phyloP scores from a whole-genome alignment of 2,888 invertebrate species.

The Venusia cambrica region DNA sequence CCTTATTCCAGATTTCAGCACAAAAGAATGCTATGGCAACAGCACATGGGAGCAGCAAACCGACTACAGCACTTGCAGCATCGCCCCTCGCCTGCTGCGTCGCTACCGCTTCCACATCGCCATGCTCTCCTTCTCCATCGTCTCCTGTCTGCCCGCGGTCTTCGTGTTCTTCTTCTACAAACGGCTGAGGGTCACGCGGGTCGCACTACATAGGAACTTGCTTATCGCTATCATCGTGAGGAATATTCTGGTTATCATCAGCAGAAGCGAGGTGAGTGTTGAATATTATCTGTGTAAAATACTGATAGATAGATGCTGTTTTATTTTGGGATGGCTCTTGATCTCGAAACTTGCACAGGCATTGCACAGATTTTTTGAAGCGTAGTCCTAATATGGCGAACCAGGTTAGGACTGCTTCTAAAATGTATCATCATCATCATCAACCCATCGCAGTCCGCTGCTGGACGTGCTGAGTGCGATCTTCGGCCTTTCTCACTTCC shows the following conservation, averaged over 20 bases:
- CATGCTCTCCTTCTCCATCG: constrained; percentile 73
- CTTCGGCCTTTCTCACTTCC: too few species aligned
- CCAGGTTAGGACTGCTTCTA: too few species aligned
- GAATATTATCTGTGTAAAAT: too few species aligned
- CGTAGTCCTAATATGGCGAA: too few species aligned
- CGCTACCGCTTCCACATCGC: constrained; percentile 79
- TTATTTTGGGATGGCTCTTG: too few species aligned
- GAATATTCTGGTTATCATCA: constrained; percentile 79
- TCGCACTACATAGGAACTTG: constrained; percentile 82
- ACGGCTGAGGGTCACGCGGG: constrained; percentile 74
- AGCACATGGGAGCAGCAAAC: constrained; percentile 81
- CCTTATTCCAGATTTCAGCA: constrained; percentile 81
- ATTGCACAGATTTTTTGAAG: too few species aligned
- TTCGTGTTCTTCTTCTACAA: constrained; percentile 79
- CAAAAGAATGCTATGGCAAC: constrained; percentile 76
- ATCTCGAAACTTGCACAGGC: too few species aligned
- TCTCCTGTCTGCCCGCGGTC: constrained; percentile 79
- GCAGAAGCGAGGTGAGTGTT: constrained; percentile 70
- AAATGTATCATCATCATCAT: too few species aligned
- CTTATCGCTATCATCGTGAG: constrained; percentile 80
- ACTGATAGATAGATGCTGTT: too few species aligned
- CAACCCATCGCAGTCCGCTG: too few species aligned
- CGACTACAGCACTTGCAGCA: constrained; percentile 80
- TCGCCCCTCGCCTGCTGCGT: constrained; percentile 71
- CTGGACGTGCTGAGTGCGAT: too few species aligned